A percentile compares a stretch with the other conserved stretches of the same genome.
phyloP scores from a whole-genome alignment of 2,888 invertebrate species.

The Lacanobia oleracea region DNA sequence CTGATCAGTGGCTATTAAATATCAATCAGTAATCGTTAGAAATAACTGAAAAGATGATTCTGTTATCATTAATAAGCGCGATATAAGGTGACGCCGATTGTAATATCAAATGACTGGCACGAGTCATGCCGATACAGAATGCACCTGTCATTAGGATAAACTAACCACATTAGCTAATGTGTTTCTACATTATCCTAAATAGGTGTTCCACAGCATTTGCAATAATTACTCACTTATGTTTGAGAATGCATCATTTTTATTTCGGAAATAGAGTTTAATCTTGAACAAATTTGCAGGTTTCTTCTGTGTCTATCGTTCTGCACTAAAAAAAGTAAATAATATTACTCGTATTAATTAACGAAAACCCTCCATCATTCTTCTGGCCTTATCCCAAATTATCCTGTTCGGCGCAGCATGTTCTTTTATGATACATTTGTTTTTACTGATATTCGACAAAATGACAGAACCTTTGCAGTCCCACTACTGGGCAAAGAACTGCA shows the following conservation, averaged over 20 bases:
- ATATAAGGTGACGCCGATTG: slow-evolving; percentile 17
- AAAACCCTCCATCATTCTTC: no score
- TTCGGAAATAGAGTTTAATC: background rate
- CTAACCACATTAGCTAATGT: slow-evolving; percentile 23
- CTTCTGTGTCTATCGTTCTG: background rate
- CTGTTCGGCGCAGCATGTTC: no score
- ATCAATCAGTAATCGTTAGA: slow-evolving; percentile 18
- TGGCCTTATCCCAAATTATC: no score
- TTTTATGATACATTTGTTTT: no score
- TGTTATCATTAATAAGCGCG: slow-evolving; percentile 24
- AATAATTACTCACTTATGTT: slow-evolving; percentile 11
- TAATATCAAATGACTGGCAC: slow-evolving; percentile 34
- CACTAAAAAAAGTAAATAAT: background rate
- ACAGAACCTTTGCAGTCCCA: no score
- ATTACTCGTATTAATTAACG: no score
- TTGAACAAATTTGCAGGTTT: background rate
- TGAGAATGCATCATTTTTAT: background rate
- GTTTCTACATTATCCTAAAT: slow-evolving; percentile 36
- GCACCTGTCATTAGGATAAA: slow-evolving; percentile 7
- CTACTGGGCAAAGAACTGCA: no score
- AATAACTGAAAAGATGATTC: slow-evolving; percentile 18
- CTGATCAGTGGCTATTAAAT: slow-evolving; percentile 7
- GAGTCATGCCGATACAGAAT: slow-evolving; percentile 30
- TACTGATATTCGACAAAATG: no score
- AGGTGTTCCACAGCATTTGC: slow-evolving; percentile 12